phyloP scores from a whole-genome alignment of 2,888 invertebrate species.

The Acanthacorydalis orientalis region DNA sequence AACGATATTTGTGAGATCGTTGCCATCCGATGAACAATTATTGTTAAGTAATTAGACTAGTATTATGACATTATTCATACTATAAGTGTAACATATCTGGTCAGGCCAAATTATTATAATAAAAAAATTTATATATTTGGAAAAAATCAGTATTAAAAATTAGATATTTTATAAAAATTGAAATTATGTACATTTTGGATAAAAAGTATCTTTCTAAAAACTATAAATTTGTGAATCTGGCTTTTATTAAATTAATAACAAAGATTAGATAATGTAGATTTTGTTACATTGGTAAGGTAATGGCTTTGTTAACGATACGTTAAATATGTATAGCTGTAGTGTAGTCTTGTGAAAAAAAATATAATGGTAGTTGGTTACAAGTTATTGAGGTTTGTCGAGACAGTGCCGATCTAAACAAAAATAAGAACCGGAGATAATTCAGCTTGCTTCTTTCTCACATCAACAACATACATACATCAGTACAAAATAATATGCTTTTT shows the following conservation, averaged over 20 bases:
- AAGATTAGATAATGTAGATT: constrained; percentile 6
- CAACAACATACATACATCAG: too few species aligned
- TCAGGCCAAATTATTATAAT: constrained; percentile 8
- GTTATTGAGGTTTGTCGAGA: constrained; percentile 1
- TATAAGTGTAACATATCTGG: constrained; percentile 8
- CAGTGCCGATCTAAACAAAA: neutral
- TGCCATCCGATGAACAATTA: neutral
- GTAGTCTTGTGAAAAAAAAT: constrained; percentile 7
- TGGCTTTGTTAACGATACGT: constrained; percentile 7
- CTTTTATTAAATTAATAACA: constrained; percentile 5
- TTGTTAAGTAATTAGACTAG: constrained; percentile 2
- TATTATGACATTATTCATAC: constrained; percentile 1
- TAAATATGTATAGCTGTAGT: constrained; percentile 6
- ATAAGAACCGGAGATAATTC: too few species aligned
- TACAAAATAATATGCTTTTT: too few species aligned
- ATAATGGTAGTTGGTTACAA: constrained; percentile 4
- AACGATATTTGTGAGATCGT: constrained; percentile 1
- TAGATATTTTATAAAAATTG: constrained; percentile 6
- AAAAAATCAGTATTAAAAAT: constrained; percentile 6
- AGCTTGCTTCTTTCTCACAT: too few species aligned
- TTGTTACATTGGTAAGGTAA: constrained; percentile 7
- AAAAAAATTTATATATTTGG: constrained; percentile 7
- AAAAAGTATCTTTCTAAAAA: constrained; percentile 7
- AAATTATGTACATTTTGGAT: constrained; percentile 7
- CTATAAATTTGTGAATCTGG: constrained; percentile 4